Evolutionary conservation across 2,113 vertebrate species (phyloP).

Genomic region (Aldabrachelys gigantea): DNA sequence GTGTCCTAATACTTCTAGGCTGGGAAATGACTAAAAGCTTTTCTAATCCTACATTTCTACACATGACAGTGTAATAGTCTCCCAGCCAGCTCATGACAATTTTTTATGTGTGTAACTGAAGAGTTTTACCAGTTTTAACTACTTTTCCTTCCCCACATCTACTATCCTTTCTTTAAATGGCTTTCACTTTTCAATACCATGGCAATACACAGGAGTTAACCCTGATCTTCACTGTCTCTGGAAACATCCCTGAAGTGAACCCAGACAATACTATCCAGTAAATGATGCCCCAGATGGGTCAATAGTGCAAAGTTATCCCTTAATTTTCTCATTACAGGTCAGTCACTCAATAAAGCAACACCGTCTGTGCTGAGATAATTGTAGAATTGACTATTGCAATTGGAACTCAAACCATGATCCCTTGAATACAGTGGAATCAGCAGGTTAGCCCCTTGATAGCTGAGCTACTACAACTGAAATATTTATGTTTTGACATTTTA

Average conservation of each 20-base stretch:
- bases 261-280: not conserved
- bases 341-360: conserved; percentile 6
- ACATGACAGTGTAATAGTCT: not conserved
- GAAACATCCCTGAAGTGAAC: not conserved
- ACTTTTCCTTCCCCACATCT: not conserved
- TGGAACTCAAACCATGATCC: not conserved
- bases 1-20: not conserved
- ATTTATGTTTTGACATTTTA: conserved; percentile 33
- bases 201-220: not conserved
- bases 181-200: conserved; percentile 7
- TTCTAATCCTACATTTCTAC: not conserved
- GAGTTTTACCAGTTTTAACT: not conserved
- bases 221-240: not conserved
- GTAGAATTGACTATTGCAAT: not conserved
- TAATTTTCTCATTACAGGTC: not conserved
- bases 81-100: fast-evolving
- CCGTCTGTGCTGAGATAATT: not conserved
- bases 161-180: not conserved
- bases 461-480: conserved; percentile 12
- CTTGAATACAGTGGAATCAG: conserved; percentile 25
- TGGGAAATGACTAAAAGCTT: not conserved
- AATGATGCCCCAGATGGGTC: not conserved
- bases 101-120: not conserved
- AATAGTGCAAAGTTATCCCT: not conserved
- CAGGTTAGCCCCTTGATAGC: not conserved